Conservation (phyloP, 1,140 invertebrate species). For the Heliconius himera region DNA sequence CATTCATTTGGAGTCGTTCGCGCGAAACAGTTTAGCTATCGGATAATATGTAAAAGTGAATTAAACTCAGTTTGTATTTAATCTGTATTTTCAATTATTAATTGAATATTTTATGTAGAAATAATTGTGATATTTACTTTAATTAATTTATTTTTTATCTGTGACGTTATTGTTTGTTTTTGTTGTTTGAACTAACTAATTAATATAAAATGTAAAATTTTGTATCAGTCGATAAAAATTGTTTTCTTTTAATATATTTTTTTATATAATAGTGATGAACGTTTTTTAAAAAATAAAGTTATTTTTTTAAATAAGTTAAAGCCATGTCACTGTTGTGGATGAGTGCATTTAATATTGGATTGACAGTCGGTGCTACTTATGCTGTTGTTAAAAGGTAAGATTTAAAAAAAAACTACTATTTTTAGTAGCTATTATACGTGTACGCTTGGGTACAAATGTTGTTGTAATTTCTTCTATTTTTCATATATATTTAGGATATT, state of each 20-base stretch:
- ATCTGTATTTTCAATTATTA: background rate
- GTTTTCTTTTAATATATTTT: background rate
- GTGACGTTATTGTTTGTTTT: no score
- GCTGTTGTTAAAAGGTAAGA: conserved; percentile 82
- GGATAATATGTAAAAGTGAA: background rate
- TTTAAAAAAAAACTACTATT: background rate
- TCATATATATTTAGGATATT: no score
- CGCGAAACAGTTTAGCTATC: conserved; percentile 32
- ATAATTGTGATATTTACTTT: background rate
- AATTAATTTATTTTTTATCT: no score
- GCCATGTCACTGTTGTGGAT: conserved; percentile 82
- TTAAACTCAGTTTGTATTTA: background rate
- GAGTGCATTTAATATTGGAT: conserved; percentile 81
- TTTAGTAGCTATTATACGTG: no score
- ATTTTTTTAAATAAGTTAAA: conserved; percentile 30
- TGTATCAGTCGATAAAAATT: no score
- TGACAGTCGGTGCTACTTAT: conserved; percentile 82
- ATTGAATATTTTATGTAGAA: background rate
- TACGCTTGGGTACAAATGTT: no score
- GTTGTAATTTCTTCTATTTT: no score
- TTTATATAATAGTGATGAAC: conserved; percentile 7
- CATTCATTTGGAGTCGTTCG: conserved; percentile 52
- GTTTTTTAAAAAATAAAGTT: conserved; percentile 14
- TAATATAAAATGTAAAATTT: no score
- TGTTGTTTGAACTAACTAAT: no score